Conservation (phyloP, 2,797 vertebrate species). For the Rhinophrynus dorsalis region DNA sequence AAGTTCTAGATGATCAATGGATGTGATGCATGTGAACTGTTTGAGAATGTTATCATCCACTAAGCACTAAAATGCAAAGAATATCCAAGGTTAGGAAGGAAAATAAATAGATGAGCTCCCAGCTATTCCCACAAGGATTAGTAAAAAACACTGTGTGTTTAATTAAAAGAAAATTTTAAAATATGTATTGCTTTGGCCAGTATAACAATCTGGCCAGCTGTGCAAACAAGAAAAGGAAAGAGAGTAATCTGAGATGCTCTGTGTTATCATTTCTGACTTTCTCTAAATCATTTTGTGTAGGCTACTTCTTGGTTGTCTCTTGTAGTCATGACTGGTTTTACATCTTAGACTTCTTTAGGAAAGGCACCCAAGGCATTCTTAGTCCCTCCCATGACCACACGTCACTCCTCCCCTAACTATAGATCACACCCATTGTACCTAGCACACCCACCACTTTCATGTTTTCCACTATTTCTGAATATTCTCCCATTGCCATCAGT, state of each 20-base stretch:
- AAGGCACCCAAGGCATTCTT: too few relatives aligned
- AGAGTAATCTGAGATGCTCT: not conserved
- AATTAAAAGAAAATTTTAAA: slow-evolving; percentile 32
- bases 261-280: not conserved
- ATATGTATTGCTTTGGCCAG: not conserved
- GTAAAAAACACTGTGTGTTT: slow-evolving; percentile 18
- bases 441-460: too few relatives aligned
- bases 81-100: slow-evolving; percentile 7
- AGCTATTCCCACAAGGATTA: slow-evolving; percentile 22
- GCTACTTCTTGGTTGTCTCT: not conserved
- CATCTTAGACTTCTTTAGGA: too few relatives aligned
- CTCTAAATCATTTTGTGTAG: not conserved
- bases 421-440: too few relatives aligned
- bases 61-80: slow-evolving; percentile 3
- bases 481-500: too few relatives aligned
- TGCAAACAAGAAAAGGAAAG: slow-evolving; percentile 19
- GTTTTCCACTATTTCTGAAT: too few relatives aligned
- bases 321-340: too few relatives aligned
- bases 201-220: slow-evolving; percentile 21
- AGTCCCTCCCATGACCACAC: too few relatives aligned
- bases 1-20: not conserved
- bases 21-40: slow-evolving; percentile 13
- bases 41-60: not conserved
- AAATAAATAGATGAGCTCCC: slow-evolving; percentile 28
- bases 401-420: too few relatives aligned